Conservation (phyloP, 2,113 vertebrate genomes). For the Xiphorhynchus elegans region DNA sequence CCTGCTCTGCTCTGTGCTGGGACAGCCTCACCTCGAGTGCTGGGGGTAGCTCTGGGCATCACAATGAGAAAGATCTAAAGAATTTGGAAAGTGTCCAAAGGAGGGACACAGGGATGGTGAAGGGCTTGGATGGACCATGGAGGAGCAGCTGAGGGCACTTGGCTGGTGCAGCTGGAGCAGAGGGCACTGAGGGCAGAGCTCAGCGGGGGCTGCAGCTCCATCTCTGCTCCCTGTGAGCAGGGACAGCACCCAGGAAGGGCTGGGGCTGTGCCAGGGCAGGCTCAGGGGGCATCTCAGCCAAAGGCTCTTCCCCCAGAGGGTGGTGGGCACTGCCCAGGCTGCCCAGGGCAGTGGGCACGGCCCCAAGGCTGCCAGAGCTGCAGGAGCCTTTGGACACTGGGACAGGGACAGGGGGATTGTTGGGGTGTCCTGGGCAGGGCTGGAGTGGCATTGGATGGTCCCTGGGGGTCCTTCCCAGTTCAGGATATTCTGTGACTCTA, state of each 20-base stretch:
- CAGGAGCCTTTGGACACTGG: background rate
- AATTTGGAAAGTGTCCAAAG: background rate
- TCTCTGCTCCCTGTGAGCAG: background rate
- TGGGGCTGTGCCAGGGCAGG: background rate
- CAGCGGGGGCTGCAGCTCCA: background rate
- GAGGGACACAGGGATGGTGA: background rate
- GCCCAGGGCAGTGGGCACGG: background rate
- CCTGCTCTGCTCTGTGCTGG: background rate
- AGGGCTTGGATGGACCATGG: background rate
- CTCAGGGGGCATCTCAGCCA: background rate
- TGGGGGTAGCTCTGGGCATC: background rate
- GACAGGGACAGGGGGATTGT: background rate
- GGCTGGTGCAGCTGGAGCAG: background rate
- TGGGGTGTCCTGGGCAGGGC: background rate
- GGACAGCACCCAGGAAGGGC: background rate
- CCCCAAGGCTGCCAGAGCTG: background rate
- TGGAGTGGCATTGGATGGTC: accelerated
- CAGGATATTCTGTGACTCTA: background rate
- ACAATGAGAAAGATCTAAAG: background rate
- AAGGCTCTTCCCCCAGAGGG: background rate
- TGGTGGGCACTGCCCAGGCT: background rate
- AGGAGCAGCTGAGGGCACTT: background rate
- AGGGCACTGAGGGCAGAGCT: background rate
- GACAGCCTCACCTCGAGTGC: background rate
- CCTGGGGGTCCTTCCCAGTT: accelerated